phyloP scores from a whole-genome alignment of 2,888 invertebrate genomes.

The Boloria euphrosyne region DNA sequence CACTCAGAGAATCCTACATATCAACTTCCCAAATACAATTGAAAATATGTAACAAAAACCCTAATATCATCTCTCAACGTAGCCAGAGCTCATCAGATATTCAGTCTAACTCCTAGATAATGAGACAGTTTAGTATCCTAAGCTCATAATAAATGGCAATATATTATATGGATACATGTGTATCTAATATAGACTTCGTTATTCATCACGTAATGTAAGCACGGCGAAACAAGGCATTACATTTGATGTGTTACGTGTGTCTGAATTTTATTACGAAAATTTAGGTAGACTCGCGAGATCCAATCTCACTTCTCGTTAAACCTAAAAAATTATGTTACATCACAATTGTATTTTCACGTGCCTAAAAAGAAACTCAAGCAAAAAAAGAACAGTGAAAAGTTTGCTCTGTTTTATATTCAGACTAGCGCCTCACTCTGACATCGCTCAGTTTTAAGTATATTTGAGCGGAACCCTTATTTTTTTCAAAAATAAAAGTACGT shows the following conservation, averaged over 20 bases:
- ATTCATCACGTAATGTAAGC: constrained; percentile 54
- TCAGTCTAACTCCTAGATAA: not conserved
- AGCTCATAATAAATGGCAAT: not conserved
- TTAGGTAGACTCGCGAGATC: constrained; percentile 45
- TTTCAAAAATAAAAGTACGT: no score
- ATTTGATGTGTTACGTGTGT: constrained; percentile 51
- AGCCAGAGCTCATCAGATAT: no score
- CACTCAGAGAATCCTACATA: no score
- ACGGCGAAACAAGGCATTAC: constrained; percentile 58
- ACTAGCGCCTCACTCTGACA: no score
- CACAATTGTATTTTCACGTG: constrained; percentile 22
- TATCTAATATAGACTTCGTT: constrained; percentile 17
- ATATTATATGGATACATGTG: not conserved
- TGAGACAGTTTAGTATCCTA: not conserved
- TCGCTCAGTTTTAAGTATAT: no score
- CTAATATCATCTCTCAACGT: no score
- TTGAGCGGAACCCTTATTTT: no score
- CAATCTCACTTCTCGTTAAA: constrained; percentile 47
- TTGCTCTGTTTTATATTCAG: not conserved
- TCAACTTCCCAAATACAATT: no score
- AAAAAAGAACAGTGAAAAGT: constrained; percentile 5
- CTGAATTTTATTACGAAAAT: constrained; percentile 55
- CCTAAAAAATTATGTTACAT: constrained; percentile 29
- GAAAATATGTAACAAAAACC: no score
- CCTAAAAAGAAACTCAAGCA: not conserved